These are phyloP conservation scores for Glaucidium brasilianum DNA, from an alignment of 2,113 vertebrate genomes.

Conservation along the genomic window DNA sequence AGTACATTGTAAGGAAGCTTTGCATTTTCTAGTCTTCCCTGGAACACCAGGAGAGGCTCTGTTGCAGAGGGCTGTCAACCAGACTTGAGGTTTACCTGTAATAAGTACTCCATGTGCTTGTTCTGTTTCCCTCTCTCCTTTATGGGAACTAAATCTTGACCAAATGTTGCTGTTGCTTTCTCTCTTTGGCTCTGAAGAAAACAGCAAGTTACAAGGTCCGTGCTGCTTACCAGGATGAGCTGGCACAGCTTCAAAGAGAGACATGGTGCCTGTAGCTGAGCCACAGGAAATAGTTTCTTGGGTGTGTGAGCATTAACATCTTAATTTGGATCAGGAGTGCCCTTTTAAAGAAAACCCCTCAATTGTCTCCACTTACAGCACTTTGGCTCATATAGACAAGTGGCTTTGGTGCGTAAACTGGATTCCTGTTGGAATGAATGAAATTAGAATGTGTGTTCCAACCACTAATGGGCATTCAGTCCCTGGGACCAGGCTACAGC, in stretches of 20 bases:
- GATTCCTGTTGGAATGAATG: not conserved
- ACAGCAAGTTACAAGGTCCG: not conserved
- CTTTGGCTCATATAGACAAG: not conserved
- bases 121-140: not conserved
- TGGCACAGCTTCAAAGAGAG: not conserved
- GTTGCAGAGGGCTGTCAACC: not conserved
- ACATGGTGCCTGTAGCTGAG: not conserved
- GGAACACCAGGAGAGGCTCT: not conserved
- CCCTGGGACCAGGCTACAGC: not conserved
- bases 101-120: not conserved
- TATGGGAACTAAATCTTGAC: not conserved
- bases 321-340: not conserved
- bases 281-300: not conserved
- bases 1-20: not conserved
- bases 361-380: not conserved
- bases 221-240: not conserved
- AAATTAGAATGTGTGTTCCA: not conserved
- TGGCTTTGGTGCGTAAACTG: not conserved
- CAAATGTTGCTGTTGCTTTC: not conserved
- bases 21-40: not conserved
- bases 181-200: not conserved
- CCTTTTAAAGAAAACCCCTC: constrained; percentile 6
- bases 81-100: not conserved
- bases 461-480: not conserved
- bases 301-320: not conserved